Percentiles rank a stretch among this genome's conserved stretches.
phyloP scores from a whole-genome alignment of 1,140 invertebrate genomes.

The Phocides pigmalion region DNA sequence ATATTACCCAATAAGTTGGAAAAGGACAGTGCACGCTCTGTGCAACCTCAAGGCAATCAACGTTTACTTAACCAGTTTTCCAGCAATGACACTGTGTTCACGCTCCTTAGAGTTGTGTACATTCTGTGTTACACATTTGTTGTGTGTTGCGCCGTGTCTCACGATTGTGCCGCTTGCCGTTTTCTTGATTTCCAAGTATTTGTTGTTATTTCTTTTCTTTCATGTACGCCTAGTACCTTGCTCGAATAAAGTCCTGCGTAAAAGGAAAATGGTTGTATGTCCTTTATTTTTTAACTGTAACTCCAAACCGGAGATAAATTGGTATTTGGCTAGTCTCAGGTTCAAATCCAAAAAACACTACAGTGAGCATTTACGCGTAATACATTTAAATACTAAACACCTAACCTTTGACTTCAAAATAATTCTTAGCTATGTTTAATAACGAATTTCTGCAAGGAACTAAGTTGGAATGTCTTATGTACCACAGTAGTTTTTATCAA shows the following conservation, averaged over 20 bases:
- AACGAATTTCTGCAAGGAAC: too few relatives aligned
- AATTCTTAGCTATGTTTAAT: too few relatives aligned
- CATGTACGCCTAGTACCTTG: conserved; percentile 58
- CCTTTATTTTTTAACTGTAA: conserved; percentile 33
- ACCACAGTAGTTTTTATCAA: too few relatives aligned
- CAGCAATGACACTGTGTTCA: conserved; percentile 56
- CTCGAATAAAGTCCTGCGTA: conserved; percentile 47
- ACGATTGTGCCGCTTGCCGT: conserved; percentile 37
- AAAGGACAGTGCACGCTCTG: conserved; percentile 42
- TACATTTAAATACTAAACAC: too few relatives aligned
- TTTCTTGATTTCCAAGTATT: conserved; percentile 71
- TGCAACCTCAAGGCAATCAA: conserved; percentile 73
- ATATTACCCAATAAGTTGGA: conserved; percentile 38
- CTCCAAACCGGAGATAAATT: background rate
- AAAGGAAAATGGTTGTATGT: conserved; percentile 41
- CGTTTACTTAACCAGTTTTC: conserved; percentile 73
- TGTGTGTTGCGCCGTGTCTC: conserved; percentile 38
- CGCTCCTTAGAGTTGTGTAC: conserved; percentile 40
- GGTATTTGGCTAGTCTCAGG: too few relatives aligned
- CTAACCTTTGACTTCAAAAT: too few relatives aligned
- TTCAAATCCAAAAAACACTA: too few relatives aligned
- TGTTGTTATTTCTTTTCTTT: conserved; percentile 59
- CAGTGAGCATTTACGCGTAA: too few relatives aligned
- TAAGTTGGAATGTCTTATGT: too few relatives aligned
- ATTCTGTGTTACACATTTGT: conserved; percentile 44